Percentiles rank a stretch among this genome's conserved stretches.
Conservation (phyloP, 1,140 invertebrate genomes). For the Cecropterus lyciades region DNA sequence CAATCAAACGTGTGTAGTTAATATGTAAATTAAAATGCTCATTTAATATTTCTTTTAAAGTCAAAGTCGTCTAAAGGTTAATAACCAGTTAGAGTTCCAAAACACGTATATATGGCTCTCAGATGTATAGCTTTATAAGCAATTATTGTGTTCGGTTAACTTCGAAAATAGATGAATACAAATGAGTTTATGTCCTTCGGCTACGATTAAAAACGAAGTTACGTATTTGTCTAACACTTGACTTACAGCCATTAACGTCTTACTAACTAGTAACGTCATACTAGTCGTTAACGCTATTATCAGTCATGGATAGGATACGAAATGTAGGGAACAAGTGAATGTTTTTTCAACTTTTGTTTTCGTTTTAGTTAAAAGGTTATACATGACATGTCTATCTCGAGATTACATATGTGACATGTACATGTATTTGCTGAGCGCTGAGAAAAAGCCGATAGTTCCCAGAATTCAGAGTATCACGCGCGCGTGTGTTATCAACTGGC, state of each 20-base stretch:
- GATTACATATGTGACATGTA: conserved; percentile 55
- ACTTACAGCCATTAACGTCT: neutral
- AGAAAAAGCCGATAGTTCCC: conserved; percentile 43
- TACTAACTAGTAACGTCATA: neutral
- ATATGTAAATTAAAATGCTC: too few species aligned
- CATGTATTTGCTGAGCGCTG: conserved; percentile 50
- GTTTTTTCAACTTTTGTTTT: neutral
- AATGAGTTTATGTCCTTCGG: conserved; percentile 28
- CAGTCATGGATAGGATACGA: conserved; percentile 23
- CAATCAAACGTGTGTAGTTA: too few species aligned
- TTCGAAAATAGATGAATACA: conserved; percentile 11
- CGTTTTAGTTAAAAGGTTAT: conserved; percentile 50
- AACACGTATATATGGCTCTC: too few species aligned
- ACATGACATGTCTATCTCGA: conserved; percentile 42
- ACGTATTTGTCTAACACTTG: conserved; percentile 10
- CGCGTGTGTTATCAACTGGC: conserved; percentile 69
- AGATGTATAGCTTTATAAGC: neutral
- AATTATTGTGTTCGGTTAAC: neutral
- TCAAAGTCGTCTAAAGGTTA: too few species aligned
- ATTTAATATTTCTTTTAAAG: too few species aligned
- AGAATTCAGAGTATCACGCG: conserved; percentile 44
- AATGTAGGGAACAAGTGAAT: conserved; percentile 20
- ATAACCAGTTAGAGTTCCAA: neutral
- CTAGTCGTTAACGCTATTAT: neutral
- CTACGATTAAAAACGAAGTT: conserved; percentile 3